phyloP scores from a whole-genome alignment of 2,113 vertebrate genomes.

The Nycticryphes semicollaris region DNA sequence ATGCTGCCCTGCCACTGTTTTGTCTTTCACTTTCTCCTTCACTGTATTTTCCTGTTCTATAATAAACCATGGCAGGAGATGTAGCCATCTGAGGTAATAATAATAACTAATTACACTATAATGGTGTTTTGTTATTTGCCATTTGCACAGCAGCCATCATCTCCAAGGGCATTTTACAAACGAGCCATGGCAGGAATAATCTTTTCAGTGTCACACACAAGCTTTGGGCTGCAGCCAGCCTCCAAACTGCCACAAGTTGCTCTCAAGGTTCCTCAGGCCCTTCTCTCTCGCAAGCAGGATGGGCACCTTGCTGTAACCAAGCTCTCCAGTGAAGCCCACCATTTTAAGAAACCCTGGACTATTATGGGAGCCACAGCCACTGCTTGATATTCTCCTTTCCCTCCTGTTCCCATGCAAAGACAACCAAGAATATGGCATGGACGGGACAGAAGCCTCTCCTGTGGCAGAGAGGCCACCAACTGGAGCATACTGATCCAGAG shows the following conservation, averaged over 20 bases:
- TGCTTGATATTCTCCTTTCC: background rate
- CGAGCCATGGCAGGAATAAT: background rate
- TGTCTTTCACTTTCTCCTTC: background rate
- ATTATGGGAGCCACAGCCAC: rapidly evolving
- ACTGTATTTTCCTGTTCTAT: background rate
- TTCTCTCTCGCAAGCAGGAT: background rate
- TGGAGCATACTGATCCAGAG: background rate
- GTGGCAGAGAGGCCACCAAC: background rate
- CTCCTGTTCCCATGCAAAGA: background rate
- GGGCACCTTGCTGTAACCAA: background rate
- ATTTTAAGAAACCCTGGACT: background rate
- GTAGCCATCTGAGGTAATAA: background rate
- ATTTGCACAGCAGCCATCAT: background rate
- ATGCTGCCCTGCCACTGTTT: background rate
- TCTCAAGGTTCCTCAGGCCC: background rate
- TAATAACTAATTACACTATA: background rate
- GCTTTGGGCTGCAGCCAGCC: background rate
- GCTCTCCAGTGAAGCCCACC: background rate
- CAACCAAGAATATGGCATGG: background rate
- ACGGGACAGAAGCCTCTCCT: background rate
- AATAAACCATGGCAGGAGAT: background rate
- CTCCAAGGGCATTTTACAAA: background rate
- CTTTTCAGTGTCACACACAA: background rate
- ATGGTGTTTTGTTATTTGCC: background rate
- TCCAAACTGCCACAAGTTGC: background rate